phyloP scores from a whole-genome alignment of 2,888 invertebrate genomes.

The Amphimallon solstitiale region DNA sequence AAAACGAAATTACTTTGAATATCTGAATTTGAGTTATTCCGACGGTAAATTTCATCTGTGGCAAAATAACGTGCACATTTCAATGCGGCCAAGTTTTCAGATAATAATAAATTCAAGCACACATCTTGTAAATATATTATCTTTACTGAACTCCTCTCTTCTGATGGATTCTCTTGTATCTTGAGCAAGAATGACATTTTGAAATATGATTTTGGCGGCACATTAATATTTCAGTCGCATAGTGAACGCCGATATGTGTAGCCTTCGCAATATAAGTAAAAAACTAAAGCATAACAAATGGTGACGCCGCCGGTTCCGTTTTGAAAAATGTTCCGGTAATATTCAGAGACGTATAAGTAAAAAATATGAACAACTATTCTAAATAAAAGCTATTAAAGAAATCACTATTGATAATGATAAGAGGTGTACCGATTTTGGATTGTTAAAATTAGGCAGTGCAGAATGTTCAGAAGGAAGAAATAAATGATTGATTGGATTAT shows the following conservation, averaged over 20 bases:
- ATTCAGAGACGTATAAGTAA: conserved; percentile 40
- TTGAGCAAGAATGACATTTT: conserved; percentile 50
- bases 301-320: conserved; percentile 39
- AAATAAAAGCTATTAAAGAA: conserved; percentile 15
- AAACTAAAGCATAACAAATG: conserved; percentile 54
- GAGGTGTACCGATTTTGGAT: too few relatives aligned
- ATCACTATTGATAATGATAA: too few relatives aligned
- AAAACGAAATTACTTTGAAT: conserved; percentile 6
- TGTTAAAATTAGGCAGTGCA: too few relatives aligned
- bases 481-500: too few relatives aligned
- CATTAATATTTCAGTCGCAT: conserved; percentile 55
- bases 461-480: too few relatives aligned
- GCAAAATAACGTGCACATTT: not conserved
- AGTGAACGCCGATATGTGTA: conserved; percentile 46
- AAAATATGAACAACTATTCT: conserved; percentile 2
- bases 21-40: conserved; percentile 18
- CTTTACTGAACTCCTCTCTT: conserved; percentile 37
- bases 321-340: conserved; percentile 45
- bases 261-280: conserved; percentile 42
- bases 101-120: conserved; percentile 44
- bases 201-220: conserved; percentile 54
- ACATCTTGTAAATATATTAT: conserved; percentile 47
- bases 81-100: not conserved
- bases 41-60: conserved; percentile 15
- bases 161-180: conserved; percentile 42